A percentile compares a stretch with the other conserved stretches of the same genome.
Evolutionary conservation across 1,140 invertebrate species (phyloP).

Genomic region (Plutomurus gul): DNA sequence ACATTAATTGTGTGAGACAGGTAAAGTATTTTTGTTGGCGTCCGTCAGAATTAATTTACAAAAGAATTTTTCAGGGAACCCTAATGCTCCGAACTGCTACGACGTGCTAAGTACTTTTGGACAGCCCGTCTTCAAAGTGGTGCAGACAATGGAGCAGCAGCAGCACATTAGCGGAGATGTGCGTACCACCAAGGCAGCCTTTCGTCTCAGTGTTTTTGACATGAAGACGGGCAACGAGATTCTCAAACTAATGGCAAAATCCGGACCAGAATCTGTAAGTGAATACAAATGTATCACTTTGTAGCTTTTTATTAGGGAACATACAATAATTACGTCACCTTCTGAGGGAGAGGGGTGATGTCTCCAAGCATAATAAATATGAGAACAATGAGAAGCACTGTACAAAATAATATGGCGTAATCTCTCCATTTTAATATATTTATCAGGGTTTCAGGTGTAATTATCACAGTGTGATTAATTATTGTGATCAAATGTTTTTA

Average conservation of each 20-base stretch:
- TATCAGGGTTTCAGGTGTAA: too few species aligned
- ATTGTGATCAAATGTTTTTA: too few species aligned
- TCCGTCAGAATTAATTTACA: not conserved
- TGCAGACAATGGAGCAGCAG: constrained; percentile 33
- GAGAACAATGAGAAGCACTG: not conserved
- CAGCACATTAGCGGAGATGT: not conserved
- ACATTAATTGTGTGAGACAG: too few species aligned
- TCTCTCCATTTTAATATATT: too few species aligned
- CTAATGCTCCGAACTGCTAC: constrained; percentile 37
- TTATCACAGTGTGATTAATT: too few species aligned
- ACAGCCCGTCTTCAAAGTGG: constrained; percentile 41
- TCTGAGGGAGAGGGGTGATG: too few species aligned
- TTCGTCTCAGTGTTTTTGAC: constrained; percentile 37
- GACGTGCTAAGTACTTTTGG: constrained; percentile 30
- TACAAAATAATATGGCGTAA: not conserved
- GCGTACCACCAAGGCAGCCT: not conserved
- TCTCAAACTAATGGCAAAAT: constrained; percentile 30
- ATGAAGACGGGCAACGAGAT: constrained; percentile 41
- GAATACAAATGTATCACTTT: not conserved
- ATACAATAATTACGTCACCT: too few species aligned
- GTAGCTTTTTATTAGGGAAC: too few species aligned
- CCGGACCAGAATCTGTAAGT: constrained; percentile 36
- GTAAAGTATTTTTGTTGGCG: not conserved
- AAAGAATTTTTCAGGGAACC: constrained; percentile 28
- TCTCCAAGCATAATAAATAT: too few species aligned